Conservation (phyloP, 2,113 vertebrate species). For the Mastomys natalensis region DNA sequence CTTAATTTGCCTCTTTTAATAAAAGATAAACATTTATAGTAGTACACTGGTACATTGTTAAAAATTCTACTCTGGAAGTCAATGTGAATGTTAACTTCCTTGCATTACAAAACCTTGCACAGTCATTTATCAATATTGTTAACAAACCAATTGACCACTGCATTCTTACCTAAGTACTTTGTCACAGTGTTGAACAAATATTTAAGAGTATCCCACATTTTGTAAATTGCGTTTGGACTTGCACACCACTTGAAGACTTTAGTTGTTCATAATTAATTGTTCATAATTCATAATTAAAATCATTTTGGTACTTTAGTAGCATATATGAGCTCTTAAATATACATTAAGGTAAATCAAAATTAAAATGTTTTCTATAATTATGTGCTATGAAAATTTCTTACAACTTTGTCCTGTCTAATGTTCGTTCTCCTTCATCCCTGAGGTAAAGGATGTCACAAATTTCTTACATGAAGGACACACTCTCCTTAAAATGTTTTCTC, state of each 20-base stretch:
- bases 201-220: background rate
- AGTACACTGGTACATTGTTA: background rate
- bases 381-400: background rate
- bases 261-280: background rate
- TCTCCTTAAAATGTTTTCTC: background rate
- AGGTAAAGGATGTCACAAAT: background rate
- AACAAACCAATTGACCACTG: background rate
- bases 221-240: background rate
- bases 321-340: background rate
- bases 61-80: background rate
- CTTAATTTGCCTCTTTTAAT: background rate
- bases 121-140: background rate
- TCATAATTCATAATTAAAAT: constrained; percentile 12
- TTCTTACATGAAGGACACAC: background rate
- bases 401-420: background rate
- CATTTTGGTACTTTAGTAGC: background rate
- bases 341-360: background rate
- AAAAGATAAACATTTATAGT: background rate
- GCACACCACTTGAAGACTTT: background rate
- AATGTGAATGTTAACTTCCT: background rate
- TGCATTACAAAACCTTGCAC: background rate
- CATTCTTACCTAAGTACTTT: background rate
- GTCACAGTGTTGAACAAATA: background rate
- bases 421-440: background rate
- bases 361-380: background rate